Base-by-base conservation (phyloP, 1,140 invertebrate genomes). In the Leptinotarsa defecta region DNA sequence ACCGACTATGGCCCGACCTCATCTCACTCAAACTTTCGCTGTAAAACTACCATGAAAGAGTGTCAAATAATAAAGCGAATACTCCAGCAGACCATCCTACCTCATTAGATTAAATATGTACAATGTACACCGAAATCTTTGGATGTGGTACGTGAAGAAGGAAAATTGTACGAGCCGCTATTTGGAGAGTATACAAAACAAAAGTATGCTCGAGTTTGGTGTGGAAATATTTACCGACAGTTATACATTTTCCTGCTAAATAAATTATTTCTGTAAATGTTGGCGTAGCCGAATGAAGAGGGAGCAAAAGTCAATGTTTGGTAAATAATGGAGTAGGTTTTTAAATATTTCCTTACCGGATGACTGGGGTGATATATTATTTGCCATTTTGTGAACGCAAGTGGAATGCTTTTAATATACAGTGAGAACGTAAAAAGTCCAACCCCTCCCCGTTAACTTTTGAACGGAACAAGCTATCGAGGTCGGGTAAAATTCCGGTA, bases 221-320 rank as follows among this genome's bases (percentile, higher is more conserved):
- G 79, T 81, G 84, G 82, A 81, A 85, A 85, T 85, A 85, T 85
- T 85, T 85, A 81, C 84, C 84, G 84, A 85, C 84, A 85, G 84
- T 85, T 84, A 85, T 85, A 85, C 84, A 85, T 85, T 85, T 84
- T 85, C 84, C 82, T 84, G 84, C 83, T 85, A 85, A 85, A 85
- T 85, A 85, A 85, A 85, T 85, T 84, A 85, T 85, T 85, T 84
- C 83, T 81, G 84, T 85, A 85, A 85, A 84, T 84, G 83, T 83
- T 82, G 82, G 81, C 78, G 77, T 83, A 82, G 81, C 79, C 79
- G 79, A 79, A 77, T 78, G 80, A 78, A 78, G 79, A 83, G 82
- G 80, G 82, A 83, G 81, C 82, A 79, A 83, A 84, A 84, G 84
- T 83, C 82, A 85, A 85, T 85, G 84, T 85, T 85, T 84, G 81